Percentiles rank a stretch among this genome's conserved stretches.
Conservation (phyloP, 2,113 vertebrate species). For the Bothrops jararaca region DNA sequence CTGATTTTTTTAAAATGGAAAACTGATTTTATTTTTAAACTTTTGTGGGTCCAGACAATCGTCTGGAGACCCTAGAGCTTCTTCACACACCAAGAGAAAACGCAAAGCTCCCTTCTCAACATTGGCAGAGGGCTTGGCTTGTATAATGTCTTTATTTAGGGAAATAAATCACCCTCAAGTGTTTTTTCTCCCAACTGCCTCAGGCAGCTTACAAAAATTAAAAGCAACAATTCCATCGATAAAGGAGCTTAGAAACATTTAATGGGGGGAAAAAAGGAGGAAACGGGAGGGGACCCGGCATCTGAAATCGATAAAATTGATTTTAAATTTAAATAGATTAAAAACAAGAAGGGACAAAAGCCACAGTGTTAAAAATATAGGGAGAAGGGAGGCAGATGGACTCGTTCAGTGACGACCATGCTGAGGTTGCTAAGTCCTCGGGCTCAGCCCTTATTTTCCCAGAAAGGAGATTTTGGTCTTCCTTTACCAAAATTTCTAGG, state of each 20-base stretch:
- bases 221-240: neutral
- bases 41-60: neutral
- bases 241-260: neutral
- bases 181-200: neutral
- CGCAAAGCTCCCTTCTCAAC: neutral
- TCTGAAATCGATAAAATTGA: neutral
- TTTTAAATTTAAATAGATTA: neutral
- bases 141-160: neutral
- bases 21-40: neutral
- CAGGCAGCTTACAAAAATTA: neutral
- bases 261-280: too few species aligned
- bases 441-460: neutral
- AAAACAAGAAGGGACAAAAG: neutral
- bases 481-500: neutral
- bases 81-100: neutral
- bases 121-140: neutral
- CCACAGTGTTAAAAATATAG: neutral
- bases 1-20: neutral
- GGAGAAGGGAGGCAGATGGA: neutral
- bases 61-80: accelerated
- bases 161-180: neutral
- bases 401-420: neutral
- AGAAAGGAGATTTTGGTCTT: neutral
- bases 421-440: neutral
- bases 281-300: neutral